Evolutionary conservation across 2,888 invertebrate genomes (phyloP).

Genomic region (Epiblema foenella): DNA sequence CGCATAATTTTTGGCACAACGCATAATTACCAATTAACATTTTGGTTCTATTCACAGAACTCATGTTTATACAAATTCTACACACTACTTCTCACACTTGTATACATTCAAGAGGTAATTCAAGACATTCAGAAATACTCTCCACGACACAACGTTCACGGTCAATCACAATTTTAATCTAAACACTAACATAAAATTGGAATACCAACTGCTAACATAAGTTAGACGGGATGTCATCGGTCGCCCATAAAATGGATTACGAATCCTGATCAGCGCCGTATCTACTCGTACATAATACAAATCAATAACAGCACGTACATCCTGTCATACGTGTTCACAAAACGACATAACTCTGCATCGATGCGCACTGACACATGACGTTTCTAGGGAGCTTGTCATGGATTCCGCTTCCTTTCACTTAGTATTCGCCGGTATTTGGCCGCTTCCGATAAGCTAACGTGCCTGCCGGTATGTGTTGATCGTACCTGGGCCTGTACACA

Average conservation of each 20-base stretch:
- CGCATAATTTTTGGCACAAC: slow-evolving; percentile 2
- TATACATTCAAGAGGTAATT: not conserved
- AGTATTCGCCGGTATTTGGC: slow-evolving; percentile 58
- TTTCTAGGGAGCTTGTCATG: slow-evolving; percentile 12
- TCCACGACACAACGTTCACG: not conserved
- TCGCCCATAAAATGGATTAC: slow-evolving; percentile 23
- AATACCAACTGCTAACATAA: not conserved
- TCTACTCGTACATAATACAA: slow-evolving; percentile 12
- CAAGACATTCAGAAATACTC: not conserved
- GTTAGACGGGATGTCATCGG: slow-evolving; percentile 21
- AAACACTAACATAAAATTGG: not conserved
- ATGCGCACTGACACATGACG: slow-evolving; percentile 1
- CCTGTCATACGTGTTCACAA: slow-evolving; percentile 47
- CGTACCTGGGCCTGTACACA: too few relatives aligned
- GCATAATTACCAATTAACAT: not conserved
- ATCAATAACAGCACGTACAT: slow-evolving; percentile 48
- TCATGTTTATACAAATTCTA: not conserved
- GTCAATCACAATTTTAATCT: not conserved
- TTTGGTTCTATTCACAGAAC: not conserved
- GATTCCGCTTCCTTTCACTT: slow-evolving; percentile 58
- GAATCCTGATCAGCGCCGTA: slow-evolving; percentile 20
- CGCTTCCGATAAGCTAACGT: slow-evolving; percentile 48
- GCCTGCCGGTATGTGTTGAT: slow-evolving; percentile 13
- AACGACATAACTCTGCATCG: slow-evolving; percentile 1
- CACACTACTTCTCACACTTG: not conserved